These are phyloP conservation scores for Micropterix aruncella DNA, from an alignment of 2,888 invertebrate species.

Conservation along the genomic window DNA sequence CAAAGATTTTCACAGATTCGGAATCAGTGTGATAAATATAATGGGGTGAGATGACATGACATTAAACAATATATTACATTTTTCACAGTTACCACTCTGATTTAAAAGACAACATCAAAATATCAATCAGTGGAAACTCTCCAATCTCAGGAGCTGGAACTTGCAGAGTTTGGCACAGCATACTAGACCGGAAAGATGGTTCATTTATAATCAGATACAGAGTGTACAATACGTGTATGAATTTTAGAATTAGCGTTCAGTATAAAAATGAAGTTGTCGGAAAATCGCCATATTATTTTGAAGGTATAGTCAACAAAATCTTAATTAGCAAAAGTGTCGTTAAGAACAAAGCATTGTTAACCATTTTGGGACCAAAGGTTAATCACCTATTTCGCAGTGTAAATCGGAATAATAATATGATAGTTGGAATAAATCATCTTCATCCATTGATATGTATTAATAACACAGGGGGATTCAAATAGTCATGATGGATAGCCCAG, in stretches of 20 bases:
- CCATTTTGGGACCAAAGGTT: too few relatives aligned
- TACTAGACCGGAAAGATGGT: constrained; percentile 72
- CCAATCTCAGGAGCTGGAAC: constrained; percentile 29
- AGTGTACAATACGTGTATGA: constrained; percentile 57
- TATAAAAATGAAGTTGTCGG: constrained; percentile 47
- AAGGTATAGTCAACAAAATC: too few relatives aligned
- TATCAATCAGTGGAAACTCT: constrained; percentile 43
- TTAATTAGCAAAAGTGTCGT: too few relatives aligned
- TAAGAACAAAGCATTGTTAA: too few relatives aligned
- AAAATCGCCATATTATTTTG: constrained; percentile 46
- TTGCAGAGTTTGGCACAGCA: constrained; percentile 62
- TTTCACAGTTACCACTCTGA: constrained; percentile 39
- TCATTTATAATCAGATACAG: constrained; percentile 73
- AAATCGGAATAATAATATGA: too few relatives aligned
- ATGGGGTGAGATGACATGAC: constrained; percentile 9
- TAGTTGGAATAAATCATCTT: too few relatives aligned
- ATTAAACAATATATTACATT: constrained; percentile 6
- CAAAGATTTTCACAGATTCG: too few relatives aligned
- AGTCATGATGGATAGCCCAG: too few relatives aligned
- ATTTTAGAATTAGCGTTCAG: constrained; percentile 53
- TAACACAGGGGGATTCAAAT: too few relatives aligned
- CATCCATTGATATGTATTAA: too few relatives aligned
- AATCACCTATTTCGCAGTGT: too few relatives aligned
- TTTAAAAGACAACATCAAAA: constrained; percentile 31
- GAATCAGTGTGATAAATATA: too few relatives aligned